Evolutionary conservation across 2,888 invertebrate genomes (phyloP).

Genomic region (Volucella zonaria): DNA sequence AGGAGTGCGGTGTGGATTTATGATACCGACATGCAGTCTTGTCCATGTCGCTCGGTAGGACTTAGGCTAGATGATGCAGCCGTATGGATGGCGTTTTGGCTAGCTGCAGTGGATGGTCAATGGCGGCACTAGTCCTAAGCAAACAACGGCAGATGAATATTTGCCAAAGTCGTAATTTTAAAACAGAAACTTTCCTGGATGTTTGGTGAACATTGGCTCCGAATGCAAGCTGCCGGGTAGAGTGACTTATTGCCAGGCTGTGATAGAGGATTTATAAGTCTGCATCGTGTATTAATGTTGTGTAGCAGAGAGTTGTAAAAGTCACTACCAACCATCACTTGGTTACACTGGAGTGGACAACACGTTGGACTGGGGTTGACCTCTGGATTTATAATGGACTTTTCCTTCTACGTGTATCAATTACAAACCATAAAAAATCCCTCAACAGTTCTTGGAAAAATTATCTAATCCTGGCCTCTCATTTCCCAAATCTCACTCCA

Average conservation of each 20-base stretch:
- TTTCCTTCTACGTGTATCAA: no score
- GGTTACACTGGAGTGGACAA: not conserved
- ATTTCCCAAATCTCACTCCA: slow-evolving; percentile 23
- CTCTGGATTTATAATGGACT: no score
- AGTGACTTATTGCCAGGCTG: slow-evolving; percentile 52
- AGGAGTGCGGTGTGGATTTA: slow-evolving; percentile 46
- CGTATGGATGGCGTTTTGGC: slow-evolving; percentile 42
- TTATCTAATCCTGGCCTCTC: slow-evolving; percentile 37
- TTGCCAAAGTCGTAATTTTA: slow-evolving; percentile 62
- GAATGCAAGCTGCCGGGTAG: slow-evolving; percentile 24
- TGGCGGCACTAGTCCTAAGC: slow-evolving; percentile 23
- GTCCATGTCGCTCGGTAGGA: slow-evolving; percentile 15
- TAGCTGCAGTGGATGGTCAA: not conserved
- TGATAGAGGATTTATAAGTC: slow-evolving; percentile 43
- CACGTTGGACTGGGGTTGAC: not conserved
- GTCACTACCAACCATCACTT: slow-evolving; percentile 18
- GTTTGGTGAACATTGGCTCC: not conserved
- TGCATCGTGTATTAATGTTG: slow-evolving; percentile 33
- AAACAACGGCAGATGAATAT: slow-evolving; percentile 58
- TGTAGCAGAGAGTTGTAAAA: slow-evolving; percentile 11
- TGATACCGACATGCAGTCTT: slow-evolving; percentile 47
- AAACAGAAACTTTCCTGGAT: slow-evolving; percentile 42
- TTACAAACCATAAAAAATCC: no score
- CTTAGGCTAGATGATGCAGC: slow-evolving; percentile 46
- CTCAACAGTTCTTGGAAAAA: no score